These are phyloP conservation scores for Pteruthius melanotis DNA, from an alignment of 2,113 vertebrate species.

Conservation along the genomic window DNA sequence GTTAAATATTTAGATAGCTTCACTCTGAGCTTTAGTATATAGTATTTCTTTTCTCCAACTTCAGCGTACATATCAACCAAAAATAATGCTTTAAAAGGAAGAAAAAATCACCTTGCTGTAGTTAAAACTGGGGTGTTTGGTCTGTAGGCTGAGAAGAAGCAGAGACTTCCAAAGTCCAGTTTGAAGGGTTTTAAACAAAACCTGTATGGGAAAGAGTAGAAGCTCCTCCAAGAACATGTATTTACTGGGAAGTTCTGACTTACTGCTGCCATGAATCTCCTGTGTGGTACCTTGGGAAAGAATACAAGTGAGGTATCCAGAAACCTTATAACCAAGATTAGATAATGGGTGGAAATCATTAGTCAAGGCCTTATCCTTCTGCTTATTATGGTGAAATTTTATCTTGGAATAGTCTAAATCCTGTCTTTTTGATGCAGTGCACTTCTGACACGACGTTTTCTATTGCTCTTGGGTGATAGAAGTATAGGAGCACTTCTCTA, in stretches of 20 bases:
- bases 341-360: neutral
- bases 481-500: neutral
- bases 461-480: neutral
- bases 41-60: neutral
- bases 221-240: neutral
- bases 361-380: neutral
- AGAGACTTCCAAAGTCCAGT: neutral
- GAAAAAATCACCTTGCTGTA: neutral
- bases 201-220: neutral
- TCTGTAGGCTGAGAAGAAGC: neutral
- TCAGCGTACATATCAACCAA: fast-evolving
- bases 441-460: fast-evolving
- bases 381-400: neutral
- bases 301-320: neutral
- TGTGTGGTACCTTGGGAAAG: neutral
- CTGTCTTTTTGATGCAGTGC: neutral
- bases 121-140: neutral
- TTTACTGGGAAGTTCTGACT: neutral
- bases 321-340: neutral
- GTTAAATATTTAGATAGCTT: neutral
- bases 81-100: neutral
- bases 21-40: neutral
- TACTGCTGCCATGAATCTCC: neutral
- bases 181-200: neutral
- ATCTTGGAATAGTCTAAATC: neutral